These are phyloP conservation scores for Rhea americana DNA, from an alignment of 2,113 vertebrate genomes.

Conservation along the genomic window DNA sequence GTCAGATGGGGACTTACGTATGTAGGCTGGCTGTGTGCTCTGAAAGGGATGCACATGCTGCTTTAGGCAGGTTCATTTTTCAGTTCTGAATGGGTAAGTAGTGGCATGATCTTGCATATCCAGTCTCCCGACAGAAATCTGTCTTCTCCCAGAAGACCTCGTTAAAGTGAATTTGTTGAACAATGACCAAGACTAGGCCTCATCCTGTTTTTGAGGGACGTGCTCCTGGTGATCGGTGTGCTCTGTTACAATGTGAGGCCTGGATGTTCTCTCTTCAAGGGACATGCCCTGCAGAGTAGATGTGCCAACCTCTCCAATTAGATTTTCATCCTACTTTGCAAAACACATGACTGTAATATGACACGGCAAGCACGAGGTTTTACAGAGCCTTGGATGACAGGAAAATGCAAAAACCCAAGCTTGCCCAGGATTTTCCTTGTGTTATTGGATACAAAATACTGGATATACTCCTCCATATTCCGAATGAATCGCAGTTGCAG, in stretches of 20 bases:
- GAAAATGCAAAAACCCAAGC: neutral
- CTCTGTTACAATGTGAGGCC: neutral
- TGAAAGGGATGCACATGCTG: accelerated
- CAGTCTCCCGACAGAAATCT: neutral
- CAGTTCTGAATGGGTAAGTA: neutral
- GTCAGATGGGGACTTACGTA: neutral
- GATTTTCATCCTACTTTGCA: neutral
- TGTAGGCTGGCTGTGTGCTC: accelerated
- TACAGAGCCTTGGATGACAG: neutral
- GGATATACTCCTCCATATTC: neutral
- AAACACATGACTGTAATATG: neutral
- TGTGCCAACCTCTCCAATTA: neutral
- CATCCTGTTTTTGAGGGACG: neutral
- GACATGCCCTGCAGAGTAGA: neutral
- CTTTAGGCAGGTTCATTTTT: accelerated
- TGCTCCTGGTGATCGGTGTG: neutral
- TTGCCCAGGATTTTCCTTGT: neutral
- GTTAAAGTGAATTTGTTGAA: neutral
- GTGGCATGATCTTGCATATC: neutral
- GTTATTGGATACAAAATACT: neutral
- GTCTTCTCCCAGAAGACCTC: neutral
- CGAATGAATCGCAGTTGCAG: neutral
- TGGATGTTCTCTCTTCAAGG: neutral
- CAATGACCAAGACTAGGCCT: too few relatives aligned
- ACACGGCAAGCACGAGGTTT: neutral